Evolutionary conservation across 2,888 invertebrate genomes (phyloP), one percentile per base, ranked within the genome.

Genomic region (Phasia obesa): DNA sequence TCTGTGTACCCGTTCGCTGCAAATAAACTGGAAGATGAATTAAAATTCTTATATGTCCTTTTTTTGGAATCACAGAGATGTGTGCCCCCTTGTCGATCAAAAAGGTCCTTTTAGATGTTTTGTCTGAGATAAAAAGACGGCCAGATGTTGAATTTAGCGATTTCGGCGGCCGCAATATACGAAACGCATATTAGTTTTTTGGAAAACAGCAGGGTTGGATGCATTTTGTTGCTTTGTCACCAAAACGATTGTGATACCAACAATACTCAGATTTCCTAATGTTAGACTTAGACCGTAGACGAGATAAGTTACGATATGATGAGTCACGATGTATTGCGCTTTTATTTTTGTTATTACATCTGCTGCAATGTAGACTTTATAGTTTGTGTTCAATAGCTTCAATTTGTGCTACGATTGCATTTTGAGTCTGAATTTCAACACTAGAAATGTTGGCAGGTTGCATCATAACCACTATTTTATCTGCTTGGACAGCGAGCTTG

Each of bases 231-330:
- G 31, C 57, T 57, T 57, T 57, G 17, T 17, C 17, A 6, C 57
- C 57, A 57, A 57, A 57, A 11, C 19, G 31, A 17, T 35, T 31
- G 13, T 57, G 35, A 11, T 57, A 57, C 35, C 57, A 57, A 11
- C 57, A 57, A 27, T 55, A 55, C 1, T 31, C 23, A 51, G 2
- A 13, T 4, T 4, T n/a, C 5, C 31, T 31, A 31, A 38, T 38
- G 7, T 13, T 38, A 9, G 38, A 38, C 38, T 38, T 38, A 38
- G 11, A 13, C 11, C 7, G 2, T 9, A 2, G 13, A 13, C 38
- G 38, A 38, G 38, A 13, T 13, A 38, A 38, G 7, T 38, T 13
- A 38, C 13, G 38, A 38, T 38, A 11, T 6, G 3, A 27, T 27
- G 3, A 27, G 27, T 27, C 4, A 6, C 6, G 27, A 27, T 27